These are phyloP conservation scores for Epistrophe eligans DNA, from an alignment of 2,888 invertebrate species.

Conservation along the genomic window DNA sequence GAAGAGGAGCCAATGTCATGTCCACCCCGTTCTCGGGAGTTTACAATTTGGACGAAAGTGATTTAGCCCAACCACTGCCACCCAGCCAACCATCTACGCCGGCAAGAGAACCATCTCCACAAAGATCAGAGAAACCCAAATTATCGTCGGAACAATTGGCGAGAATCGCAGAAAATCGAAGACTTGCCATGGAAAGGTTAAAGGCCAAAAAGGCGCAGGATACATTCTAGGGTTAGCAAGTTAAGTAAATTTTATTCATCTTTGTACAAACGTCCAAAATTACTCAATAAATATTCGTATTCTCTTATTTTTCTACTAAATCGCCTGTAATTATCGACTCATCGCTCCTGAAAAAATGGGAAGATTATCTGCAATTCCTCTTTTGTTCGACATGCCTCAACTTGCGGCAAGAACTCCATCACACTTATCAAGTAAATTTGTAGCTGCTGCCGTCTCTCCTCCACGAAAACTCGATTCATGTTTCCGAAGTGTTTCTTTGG, in stretches of 20 bases:
- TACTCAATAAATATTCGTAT: constrained; percentile 29
- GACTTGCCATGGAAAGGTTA: constrained; percentile 87
- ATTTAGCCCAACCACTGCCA: constrained; percentile 80
- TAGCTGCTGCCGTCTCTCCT: constrained; percentile 92
- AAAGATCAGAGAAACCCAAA: constrained; percentile 62
- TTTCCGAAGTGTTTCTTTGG: constrained; percentile 97
- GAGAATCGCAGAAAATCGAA: constrained; percentile 88
- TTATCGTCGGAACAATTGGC: constrained; percentile 88
- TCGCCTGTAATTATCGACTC: not conserved
- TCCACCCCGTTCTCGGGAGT: constrained; percentile 80
- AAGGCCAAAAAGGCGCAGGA: constrained; percentile 83
- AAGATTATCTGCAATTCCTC: constrained; percentile 91
- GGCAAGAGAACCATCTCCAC: constrained; percentile 43
- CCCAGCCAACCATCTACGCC: constrained; percentile 79
- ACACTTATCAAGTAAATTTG: constrained; percentile 95
- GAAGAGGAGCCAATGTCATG: constrained; percentile 78
- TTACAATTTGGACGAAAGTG: constrained; percentile 77
- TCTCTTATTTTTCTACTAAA: constrained; percentile 78
- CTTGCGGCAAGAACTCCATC: constrained; percentile 91
- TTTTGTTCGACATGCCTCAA: constrained; percentile 90
- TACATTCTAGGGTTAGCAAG: not conserved
- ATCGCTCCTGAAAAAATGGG: constrained; percentile 92
- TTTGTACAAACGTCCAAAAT: constrained; percentile 22
- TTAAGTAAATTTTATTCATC: constrained; percentile 21
- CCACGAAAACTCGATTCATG: constrained; percentile 94